Evolutionary conservation across 2,888 invertebrate genomes (phyloP), one percentile per base, ranked within the genome.

Genomic region (Dasypogon diadema): DNA sequence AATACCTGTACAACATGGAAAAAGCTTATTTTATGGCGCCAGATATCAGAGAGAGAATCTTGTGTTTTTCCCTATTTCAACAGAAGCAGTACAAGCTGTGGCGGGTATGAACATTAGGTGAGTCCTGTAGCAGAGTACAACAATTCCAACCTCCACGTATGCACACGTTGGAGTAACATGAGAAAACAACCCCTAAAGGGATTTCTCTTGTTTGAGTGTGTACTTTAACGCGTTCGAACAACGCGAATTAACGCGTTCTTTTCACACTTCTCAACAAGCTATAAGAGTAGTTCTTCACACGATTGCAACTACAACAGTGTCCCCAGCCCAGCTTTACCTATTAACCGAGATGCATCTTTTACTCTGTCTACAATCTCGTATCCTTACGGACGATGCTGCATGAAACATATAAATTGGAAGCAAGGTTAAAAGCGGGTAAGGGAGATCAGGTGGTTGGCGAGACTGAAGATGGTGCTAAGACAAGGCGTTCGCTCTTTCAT

Each of bases 231-330:
- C 55, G 56, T 76, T 54, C 60, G 60, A 73, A 76, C 63, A 76
- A 73, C 46, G 63, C 73, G 54, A 73, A 73, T 76, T 76, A 73
- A 76, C 60, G 73, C 73, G 51, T 72, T 63, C 54, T 76, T 76
- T 76, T 76, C 63, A 76, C 73, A 76, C 73, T 73, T 48, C 26
- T 73, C 72, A 76, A 76, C 54, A 48, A 63, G 73, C 74, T 42
- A 46, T 12, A 60, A 70, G 58, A 51, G 74, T 60, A 74, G 74
- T 74, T 65, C 56, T 74, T 74, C 70, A 70, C 54, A 54, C 74
- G 37, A 74, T 74, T 74, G 74, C 74, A 63, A 48, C 74, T 63
- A 48, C 60, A 68, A 37, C 48, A 48, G 4, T 22, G 48, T 46
- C 46, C 2, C 26, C 5, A 24, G 65, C 2, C 26, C 5, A 24